Base-by-base conservation (phyloP, 2,113 vertebrate species). In the Brachionichthys hirsutus region DNA sequence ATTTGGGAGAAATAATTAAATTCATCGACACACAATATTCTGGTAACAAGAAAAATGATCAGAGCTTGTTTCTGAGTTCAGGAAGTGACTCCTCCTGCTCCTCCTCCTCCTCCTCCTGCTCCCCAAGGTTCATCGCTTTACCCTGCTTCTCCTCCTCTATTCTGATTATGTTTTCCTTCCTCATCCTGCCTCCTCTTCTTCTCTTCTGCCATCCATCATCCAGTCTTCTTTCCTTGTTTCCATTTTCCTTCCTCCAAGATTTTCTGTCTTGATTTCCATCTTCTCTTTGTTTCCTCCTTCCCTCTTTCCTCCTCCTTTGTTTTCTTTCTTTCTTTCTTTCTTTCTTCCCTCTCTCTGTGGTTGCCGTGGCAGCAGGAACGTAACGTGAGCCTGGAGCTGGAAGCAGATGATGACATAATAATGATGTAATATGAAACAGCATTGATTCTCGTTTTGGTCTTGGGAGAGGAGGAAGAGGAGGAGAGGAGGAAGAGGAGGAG, bases 1-100 rank as follows among this genome's bases (percentile, higher is more conserved):
- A 78, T 70, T 80, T 40, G 15, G 73, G 61, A 64, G 35, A 72
- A 74, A 80, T 77, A 63, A 82, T 85, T 82, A 67, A 75, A 86
- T 75, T 86, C 67, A 68, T 70, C 48, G 55, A 66, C 51, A 19
- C 63, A 46, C 52, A 73, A 69, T 65, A 52, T 81, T 81, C 65
- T 62, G 72, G 22, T 48, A 69, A 77, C 75, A 75, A 80, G 55
- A 81, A 38, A 73, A 70, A 72, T 48, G 71, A 73, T 78, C 51
- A 30, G 4, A 17, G 68, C 62, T 73, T 66, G 75, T 84, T 81
- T 54, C 12, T 51, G 81, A 67, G 61, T 75, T 76, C 40, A 56
- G 40, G 67, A 57, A 45, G 62, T 43, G 61, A 36, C 38, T 50
- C 41, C 0, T 9, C 6, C n/a, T 78, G 67, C 40, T 14, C 49